Conservation (phyloP, 2,113 vertebrate species). For the Platysternon megacephalum region DNA sequence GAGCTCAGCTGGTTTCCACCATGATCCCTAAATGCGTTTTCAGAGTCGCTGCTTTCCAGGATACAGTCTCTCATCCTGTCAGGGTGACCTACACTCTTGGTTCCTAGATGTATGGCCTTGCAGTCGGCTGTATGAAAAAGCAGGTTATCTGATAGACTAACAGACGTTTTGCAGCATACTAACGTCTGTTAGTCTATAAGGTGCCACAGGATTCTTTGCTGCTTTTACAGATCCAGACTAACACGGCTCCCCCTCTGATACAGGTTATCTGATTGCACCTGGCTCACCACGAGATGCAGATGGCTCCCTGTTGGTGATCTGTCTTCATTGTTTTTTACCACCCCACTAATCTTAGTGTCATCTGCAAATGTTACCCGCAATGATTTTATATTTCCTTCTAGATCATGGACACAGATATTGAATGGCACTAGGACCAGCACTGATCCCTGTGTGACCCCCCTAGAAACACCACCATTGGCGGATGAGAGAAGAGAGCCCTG, state of each 20-base stretch:
- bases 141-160: neutral
- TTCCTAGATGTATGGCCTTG: neutral
- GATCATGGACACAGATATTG: neutral
- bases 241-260: too few relatives aligned
- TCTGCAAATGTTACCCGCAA: neutral
- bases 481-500: neutral
- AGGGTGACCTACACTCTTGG: neutral
- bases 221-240: too few relatives aligned
- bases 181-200: too few relatives aligned
- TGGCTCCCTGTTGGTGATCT: neutral
- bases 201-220: too few relatives aligned
- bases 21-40: neutral
- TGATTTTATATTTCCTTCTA: neutral
- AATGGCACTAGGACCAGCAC: neutral
- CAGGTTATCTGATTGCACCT: neutral
- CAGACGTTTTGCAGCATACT: too few relatives aligned
- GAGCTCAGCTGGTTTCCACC: neutral
- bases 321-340: neutral
- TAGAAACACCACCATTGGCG: neutral
- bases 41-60: neutral
- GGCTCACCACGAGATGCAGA: accelerated
- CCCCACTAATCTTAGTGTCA: neutral
- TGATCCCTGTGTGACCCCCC: neutral
- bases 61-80: neutral
- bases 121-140: neutral